phyloP scores from a whole-genome alignment of 2,888 invertebrate species.

The Pollenia griseotomentosa region DNA sequence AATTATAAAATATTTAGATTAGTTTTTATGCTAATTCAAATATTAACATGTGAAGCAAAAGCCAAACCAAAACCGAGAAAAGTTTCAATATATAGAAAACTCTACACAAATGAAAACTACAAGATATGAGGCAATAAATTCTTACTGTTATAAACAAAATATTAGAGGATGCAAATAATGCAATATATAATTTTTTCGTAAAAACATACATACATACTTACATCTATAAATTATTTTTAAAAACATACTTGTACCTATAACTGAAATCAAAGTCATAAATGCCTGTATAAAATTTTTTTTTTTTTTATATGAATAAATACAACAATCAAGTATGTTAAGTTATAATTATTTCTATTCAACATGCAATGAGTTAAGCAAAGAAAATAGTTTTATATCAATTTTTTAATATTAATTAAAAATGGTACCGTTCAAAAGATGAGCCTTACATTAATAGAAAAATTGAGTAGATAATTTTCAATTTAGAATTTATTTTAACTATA shows the following conservation, averaged over 20 bases:
- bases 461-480: no score
- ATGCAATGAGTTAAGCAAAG: slow-evolving; percentile 8
- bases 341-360: slow-evolving; percentile 12
- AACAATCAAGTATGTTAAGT: slow-evolving; percentile 14
- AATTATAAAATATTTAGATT: slow-evolving; percentile 28
- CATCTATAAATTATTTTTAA: no score
- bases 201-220: background rate
- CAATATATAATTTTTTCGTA: no score
- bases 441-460: background rate
- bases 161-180: no score
- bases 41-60: background rate
- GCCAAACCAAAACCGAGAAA: background rate
- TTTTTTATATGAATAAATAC: background rate
- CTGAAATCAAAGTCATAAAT: background rate
- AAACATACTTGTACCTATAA: background rate
- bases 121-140: no score
- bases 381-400: slow-evolving; percentile 9
- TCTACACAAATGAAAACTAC: background rate
- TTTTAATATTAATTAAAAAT: background rate
- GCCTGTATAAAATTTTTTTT: background rate
- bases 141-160: no score
- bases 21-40: slow-evolving; percentile 28
- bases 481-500: no score
- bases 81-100: background rate
- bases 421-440: background rate